These are phyloP conservation scores for Eumacrocentrus americanus DNA, from an alignment of 2,888 invertebrate species.

Conservation along the genomic window DNA sequence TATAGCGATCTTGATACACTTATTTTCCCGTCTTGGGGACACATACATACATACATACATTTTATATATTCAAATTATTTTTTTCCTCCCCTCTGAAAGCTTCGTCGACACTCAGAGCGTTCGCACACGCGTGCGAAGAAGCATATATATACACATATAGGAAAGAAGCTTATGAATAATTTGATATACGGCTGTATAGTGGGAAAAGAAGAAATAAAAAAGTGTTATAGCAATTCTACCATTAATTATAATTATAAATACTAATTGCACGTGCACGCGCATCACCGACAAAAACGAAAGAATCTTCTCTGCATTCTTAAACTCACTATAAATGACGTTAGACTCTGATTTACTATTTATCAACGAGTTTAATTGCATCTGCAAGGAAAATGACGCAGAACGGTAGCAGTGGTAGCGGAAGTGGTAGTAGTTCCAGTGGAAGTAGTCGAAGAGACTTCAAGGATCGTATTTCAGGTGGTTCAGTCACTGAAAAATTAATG, in stretches of 20 bases:
- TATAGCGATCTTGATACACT: slow-evolving; percentile 16
- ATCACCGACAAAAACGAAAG: neutral
- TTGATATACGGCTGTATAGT: too few species aligned
- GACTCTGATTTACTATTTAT: slow-evolving; percentile 3
- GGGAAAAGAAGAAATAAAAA: too few species aligned
- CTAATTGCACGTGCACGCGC: too few species aligned
- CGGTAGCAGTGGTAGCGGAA: slow-evolving; percentile 51
- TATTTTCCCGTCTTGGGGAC: slow-evolving; percentile 13
- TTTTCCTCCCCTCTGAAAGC: neutral
- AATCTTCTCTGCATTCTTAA: neutral
- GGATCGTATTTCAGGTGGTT: slow-evolving; percentile 36
- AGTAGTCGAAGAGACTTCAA: slow-evolving; percentile 45
- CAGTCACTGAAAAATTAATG: slow-evolving; percentile 48
- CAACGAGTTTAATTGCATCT: neutral
- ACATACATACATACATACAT: neutral
- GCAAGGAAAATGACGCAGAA: slow-evolving; percentile 48
- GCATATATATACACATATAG: too few species aligned
- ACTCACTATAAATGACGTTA: slow-evolving; percentile 12
- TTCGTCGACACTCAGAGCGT: neutral
- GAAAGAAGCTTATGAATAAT: too few species aligned
- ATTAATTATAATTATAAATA: too few species aligned
- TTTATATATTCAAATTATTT: neutral
- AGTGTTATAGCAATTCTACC: too few species aligned
- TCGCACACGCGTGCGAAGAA: neutral
- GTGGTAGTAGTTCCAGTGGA: slow-evolving; percentile 50